Evolutionary conservation across 1,140 invertebrate genomes (phyloP).

Genomic region (Conus betulinus): DNA sequence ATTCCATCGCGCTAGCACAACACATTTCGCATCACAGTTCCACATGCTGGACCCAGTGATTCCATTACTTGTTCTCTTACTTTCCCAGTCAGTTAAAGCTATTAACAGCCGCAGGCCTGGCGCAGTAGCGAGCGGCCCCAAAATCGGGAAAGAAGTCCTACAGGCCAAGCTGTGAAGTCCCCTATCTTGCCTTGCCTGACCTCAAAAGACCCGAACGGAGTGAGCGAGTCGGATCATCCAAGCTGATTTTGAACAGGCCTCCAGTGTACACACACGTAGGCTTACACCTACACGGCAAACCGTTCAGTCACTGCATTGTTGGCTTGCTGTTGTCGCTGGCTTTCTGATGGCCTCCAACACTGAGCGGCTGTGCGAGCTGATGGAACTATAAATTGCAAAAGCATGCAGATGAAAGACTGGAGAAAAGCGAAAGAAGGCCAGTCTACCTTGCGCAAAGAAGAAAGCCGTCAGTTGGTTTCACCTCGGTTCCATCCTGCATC

Average conservation of each 20-base stretch:
- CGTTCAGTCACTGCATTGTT: background rate
- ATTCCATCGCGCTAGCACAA: no score
- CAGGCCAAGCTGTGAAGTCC: no score
- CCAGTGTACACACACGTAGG: background rate
- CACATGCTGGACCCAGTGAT: no score
- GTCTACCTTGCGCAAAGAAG: background rate
- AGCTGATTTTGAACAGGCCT: no score
- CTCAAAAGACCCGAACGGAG: background rate
- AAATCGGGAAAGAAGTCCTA: no score
- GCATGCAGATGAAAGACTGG: background rate
- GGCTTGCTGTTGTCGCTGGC: background rate
- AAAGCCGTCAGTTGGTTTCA: background rate
- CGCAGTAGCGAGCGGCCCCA: no score
- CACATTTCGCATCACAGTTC: no score
- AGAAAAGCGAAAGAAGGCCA: background rate
- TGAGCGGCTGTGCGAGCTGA: background rate
- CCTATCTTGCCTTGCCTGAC: background rate
- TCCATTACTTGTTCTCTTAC: no score
- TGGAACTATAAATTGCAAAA: background rate
- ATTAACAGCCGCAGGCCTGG: background rate
- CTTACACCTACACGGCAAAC: background rate
- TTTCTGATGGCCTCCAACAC: background rate
- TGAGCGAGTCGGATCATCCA: no score
- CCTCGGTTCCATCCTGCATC: background rate
- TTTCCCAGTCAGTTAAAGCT: no score